Evolutionary conservation across 1,140 invertebrate species (phyloP).

Genomic region (Formica selysi): DNA sequence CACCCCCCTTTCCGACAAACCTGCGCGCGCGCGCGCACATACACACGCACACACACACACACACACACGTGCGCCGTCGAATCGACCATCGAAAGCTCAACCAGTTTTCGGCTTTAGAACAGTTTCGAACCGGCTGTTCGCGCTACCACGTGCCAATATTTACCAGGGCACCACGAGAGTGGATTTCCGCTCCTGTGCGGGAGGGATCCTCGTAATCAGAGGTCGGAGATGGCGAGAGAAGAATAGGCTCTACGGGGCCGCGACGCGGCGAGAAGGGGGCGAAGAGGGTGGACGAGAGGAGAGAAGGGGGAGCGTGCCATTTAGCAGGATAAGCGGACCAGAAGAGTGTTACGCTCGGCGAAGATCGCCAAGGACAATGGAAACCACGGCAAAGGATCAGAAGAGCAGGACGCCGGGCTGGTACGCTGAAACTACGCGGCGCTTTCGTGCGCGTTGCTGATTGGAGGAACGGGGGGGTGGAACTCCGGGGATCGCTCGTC

Average conservation of each 20-base stretch:
- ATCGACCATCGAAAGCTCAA: slow-evolving; percentile 47
- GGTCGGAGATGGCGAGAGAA: slow-evolving; percentile 54
- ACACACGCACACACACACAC: neutral
- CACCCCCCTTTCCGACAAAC: neutral
- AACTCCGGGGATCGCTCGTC: slow-evolving; percentile 65
- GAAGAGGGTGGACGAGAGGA: slow-evolving; percentile 22
- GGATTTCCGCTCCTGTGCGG: slow-evolving; percentile 69
- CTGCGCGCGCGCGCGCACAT: neutral
- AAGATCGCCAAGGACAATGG: slow-evolving; percentile 82
- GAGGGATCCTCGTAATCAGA: slow-evolving; percentile 34
- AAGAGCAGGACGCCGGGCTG: slow-evolving; percentile 80
- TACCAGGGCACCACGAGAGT: slow-evolving; percentile 81
- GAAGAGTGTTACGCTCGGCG: slow-evolving; percentile 71
- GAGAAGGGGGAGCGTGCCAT: slow-evolving; percentile 51
- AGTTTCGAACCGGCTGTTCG: slow-evolving; percentile 73
- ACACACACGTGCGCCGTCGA: neutral
- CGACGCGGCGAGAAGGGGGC: slow-evolving; percentile 22
- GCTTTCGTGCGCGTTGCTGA: slow-evolving; percentile 65
- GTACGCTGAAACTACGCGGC: slow-evolving; percentile 58
- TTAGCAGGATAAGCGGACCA: slow-evolving; percentile 68
- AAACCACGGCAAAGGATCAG: slow-evolving; percentile 81
- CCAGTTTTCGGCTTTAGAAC: slow-evolving; percentile 31
- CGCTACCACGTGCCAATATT: slow-evolving; percentile 81
- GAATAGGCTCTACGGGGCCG: neutral
- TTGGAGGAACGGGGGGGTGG: slow-evolving; percentile 70